Evolutionary conservation across 1,140 invertebrate species (phyloP), one percentile per base, ranked within the genome.

Genomic region (Meloidogyne chitwoodi): DNA sequence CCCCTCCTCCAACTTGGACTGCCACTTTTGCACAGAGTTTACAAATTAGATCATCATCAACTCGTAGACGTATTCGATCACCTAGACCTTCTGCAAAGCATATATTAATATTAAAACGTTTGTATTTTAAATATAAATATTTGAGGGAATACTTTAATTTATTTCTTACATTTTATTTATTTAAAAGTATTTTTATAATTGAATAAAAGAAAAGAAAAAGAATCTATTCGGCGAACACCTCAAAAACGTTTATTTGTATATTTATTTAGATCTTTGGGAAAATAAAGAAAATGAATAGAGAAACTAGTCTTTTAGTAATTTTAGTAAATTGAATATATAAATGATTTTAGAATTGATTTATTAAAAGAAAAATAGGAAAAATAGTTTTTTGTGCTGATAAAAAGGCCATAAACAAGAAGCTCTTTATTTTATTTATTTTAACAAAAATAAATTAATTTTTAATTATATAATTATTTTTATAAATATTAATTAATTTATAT

Each of bases 11-110:
- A 27, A 78, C 26, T 63, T 63, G 22, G 64, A 56, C 68, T 29
- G 68, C 68, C 19, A 70, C 68, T 10, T 70, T 70, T 31, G 68
- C 68, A 27, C 68, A 70, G 3, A 70, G 68, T 70, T 70, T 70
- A 19, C 68, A 70, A 70, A 70, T 70, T 64, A 24, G 71, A n/a
- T 56, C 48, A 56, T 38, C 68, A 48, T 61, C 71, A 41, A 64
- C 56, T 14, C 29, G 70, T 19, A 22, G 70, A 27, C 34, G 56
- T 61, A n/a, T 27, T 22, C 16, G 71, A 31, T 56, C 48, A 6
- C 48, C 48, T n/a, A 19, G 48, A 22, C 48, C 48, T 56, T n/a
- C 48, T 22, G 12, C 48, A n/a, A 56, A 56, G 10, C 48, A 56
- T n/a, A 22, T 56, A 8, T 19, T 56, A n/a, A 56, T 56, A 56